Evolutionary conservation across 2,113 vertebrate species (phyloP), one percentile per base, ranked within the genome.

Genomic region (Corythornis madagascariensis): DNA sequence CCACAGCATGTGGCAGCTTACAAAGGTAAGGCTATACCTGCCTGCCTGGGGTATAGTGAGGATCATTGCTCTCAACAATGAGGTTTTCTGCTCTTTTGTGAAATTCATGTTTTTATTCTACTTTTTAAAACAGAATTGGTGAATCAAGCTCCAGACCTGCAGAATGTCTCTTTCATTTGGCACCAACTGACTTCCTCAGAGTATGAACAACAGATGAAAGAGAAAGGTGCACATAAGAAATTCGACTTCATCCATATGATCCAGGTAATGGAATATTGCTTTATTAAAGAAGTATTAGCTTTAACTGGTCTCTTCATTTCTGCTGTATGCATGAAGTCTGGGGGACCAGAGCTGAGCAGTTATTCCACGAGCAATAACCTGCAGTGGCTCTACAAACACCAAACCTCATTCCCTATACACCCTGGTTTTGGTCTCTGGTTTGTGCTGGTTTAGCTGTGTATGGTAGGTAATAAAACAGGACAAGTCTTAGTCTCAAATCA

Each of bases 1-100:
- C 83, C 92, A 22, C 97, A 98, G 84, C 98, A 98, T 13, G 96
- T 98, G 66, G 91, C 97, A 31, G 96, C 97, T 73, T 98, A 98
- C 95, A 98, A 95, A 98, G 98, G 98, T 97, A 78, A 61, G 86
- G n/a, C 16, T 78, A 13, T 7, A 20, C 28, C 38, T 64, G 10
- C 45, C 56, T 50, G 43, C 40, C 35, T 25, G 59, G 29, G 25
- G 20, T 31, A 26, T 1, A 20, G 20, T 0, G 4, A 83, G 53
- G 24, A 40, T 5, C 6, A 7, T 10, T 1, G 1, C 25, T n/a
- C 3, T 19, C 16, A 61, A 31, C 2, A 0, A 35, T 4, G 47
- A 52, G 4, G 3, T 85, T 53, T 75, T 35, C 59, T 63, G 31
- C 50, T 64, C 3, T 3, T 74, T 60, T 55, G 17, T 72, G 55